Evolutionary conservation across 2,888 invertebrate species (phyloP), one percentile per base, ranked within the genome.

Genomic region (Lithophane leautieri): DNA sequence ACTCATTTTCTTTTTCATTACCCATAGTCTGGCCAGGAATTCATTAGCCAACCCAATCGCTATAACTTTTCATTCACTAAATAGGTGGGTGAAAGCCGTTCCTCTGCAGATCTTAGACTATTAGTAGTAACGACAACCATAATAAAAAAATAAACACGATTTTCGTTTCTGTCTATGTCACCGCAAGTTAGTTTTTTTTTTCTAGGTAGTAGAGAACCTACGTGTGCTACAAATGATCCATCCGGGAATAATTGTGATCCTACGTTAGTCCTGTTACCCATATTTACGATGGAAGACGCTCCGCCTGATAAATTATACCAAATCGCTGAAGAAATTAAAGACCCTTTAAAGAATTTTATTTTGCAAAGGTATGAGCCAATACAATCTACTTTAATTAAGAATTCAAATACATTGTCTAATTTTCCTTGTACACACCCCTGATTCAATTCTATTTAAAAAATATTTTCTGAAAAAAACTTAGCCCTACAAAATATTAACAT

Each of bases 201-300:
- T 63, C 72, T 34, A 22, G 76, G 42, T 4, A 0, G 14, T 14
- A 12, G 0, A 12, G 75, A 19, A 14, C 69, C 25, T 1, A 52
- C 34, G 6, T 86, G 82, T 61, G 56, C 76, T 8, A 82, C 7
- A 6, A 71, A n/a, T 14, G 78, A 86, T 25, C 78, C 76, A 0
- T 85, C 88, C 6, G 78, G 71, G 4, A 82, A 86, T 63, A 83
- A 86, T 65, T 94, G 94, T 50, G 92, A 93, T 7, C 93, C 94
- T 0, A 86, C 93, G 0, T 84, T 95, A 1, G 92, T 94, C 0
- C 76, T 95, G 2, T 82, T 95, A 0, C 95, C 95, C 0, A 95
- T 95, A 68, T 91, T 95, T 68, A 93, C 94, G 0, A 88, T 94
- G 1, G 94, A 95, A 82, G 91, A 95, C 56, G 94, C 93, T 0